These are phyloP conservation scores for Campodea augens DNA, from an alignment of 1,140 invertebrate genomes.

Conservation along the genomic window DNA sequence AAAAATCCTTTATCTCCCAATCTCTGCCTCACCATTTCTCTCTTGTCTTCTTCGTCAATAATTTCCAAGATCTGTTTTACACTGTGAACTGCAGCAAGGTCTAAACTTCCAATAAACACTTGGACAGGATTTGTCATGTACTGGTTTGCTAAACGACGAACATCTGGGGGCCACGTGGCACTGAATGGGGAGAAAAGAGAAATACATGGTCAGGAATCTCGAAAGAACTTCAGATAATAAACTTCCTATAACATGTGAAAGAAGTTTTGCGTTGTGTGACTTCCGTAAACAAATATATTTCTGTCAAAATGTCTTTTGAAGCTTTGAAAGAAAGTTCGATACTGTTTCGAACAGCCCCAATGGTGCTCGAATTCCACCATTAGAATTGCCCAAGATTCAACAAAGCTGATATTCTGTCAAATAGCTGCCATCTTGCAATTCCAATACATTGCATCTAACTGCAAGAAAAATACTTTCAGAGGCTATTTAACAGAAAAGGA, in stretches of 20 bases:
- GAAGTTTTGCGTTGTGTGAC: neutral
- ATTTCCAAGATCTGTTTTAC: constrained; percentile 57
- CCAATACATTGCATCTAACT: no score
- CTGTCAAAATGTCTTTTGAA: no score
- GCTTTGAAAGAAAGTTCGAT: constrained; percentile 4
- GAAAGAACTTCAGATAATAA: neutral
- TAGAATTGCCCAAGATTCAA: no score
- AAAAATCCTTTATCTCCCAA: no score
- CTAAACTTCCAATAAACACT: constrained; percentile 69
- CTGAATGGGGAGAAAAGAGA: constrained; percentile 23
- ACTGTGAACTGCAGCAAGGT: constrained; percentile 62
- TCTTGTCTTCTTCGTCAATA: constrained; percentile 51
- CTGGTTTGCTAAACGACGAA: constrained; percentile 54
- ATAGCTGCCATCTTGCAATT: no score
- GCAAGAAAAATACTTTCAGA: no score
- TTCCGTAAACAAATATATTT: neutral
- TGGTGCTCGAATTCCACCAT: no score
- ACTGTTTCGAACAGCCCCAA: no score
- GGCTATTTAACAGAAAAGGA: no score
- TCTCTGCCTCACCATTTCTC: constrained; percentile 31
- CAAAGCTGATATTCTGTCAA: no score
- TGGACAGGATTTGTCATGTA: constrained; percentile 78
- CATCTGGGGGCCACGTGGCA: constrained; percentile 74
- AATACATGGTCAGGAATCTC: neutral
- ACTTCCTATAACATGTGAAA: neutral